Base-by-base conservation (phyloP, 2,797 vertebrate species). In the Florisuga fusca region DNA sequence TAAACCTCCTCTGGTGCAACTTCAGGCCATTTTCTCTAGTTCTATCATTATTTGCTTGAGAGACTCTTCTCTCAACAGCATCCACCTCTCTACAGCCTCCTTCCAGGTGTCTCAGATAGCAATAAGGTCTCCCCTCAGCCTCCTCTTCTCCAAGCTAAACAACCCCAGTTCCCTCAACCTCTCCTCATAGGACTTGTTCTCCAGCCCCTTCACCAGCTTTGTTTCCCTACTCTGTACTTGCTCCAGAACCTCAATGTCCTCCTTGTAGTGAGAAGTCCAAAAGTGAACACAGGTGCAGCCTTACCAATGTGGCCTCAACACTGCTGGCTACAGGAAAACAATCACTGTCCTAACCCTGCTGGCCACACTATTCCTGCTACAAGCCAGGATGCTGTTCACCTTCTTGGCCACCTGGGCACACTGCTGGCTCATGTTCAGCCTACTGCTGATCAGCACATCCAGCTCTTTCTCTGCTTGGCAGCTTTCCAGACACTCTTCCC, bases 291-390 rank as follows among this genome's bases (percentile, higher is more conserved):
- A 38, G 34, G 9, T 79, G 19, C 0, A 0, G 31, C 15, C 15
- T 84, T 16, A 57, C 34, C 26, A 29, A 16, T 31, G 38, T 41
- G 38, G 31, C 15, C 15, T 79, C 15, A 57, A 26, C 26, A 29
- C 22, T 31, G 46, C 31, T 0, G 0, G 67, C 26, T 34, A 66
- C 18, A 66, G 19, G 21, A 22, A 13, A 1, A 34, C 0, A 0
- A n/a, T 36, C 31, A 55, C 31, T 43, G n/a, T 25, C 67, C 15
- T 67, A 7, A 2, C 61, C 50, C 59, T 73, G 29, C 51, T 90
- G 66, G 16, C 19, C 29, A 57, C 57, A 27, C n/a, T 22, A 3
- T n/a, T 63, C 18, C 83, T 77, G 17, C 34, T 3, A 58, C 19
- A 78, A 23, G 3, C 16, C 53, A 55, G 55, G 6, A 48, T 5